phyloP scores from a whole-genome alignment of 2,888 invertebrate genomes.

The Baronia brevicornis region DNA sequence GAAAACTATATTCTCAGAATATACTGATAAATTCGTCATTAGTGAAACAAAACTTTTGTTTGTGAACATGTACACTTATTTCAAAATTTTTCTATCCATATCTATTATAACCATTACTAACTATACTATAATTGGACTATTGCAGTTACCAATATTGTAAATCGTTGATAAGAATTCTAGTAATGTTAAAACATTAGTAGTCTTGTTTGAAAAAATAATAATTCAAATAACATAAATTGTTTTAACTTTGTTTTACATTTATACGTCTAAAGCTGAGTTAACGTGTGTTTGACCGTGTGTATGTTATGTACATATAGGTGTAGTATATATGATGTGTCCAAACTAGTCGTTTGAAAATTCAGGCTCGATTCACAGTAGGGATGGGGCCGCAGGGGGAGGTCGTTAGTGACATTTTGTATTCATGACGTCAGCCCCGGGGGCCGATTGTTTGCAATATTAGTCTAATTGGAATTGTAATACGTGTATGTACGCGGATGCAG shows the following conservation, averaged over 20 bases:
- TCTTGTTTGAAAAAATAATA: too few species aligned
- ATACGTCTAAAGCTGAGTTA: background rate
- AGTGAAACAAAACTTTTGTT: too few species aligned
- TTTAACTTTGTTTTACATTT: slow-evolving; percentile 3
- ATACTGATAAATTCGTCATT: too few species aligned
- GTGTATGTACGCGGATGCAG: slow-evolving; percentile 53
- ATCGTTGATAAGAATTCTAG: too few species aligned
- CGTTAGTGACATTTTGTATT: slow-evolving; percentile 75
- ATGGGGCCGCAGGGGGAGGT: slow-evolving; percentile 37
- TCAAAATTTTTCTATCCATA: too few species aligned
- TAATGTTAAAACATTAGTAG: too few species aligned
- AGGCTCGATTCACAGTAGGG: slow-evolving; percentile 41
- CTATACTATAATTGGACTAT: too few species aligned
- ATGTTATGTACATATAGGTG: slow-evolving; percentile 10
- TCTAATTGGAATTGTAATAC: slow-evolving; percentile 74
- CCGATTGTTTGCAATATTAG: slow-evolving; percentile 76
- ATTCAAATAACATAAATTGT: too few species aligned
- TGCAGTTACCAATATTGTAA: too few species aligned
- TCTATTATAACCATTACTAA: too few species aligned
- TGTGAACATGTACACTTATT: too few species aligned
- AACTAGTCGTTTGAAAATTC: slow-evolving; percentile 63
- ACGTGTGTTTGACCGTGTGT: background rate
- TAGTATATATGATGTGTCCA: slow-evolving; percentile 21
- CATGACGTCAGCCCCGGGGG: slow-evolving; percentile 68
- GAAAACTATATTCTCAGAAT: too few species aligned